Percentiles rank a stretch among this genome's conserved stretches.
phyloP scores from a whole-genome alignment of 2,113 vertebrate species.

The Chaetorhynchus papuensis region DNA sequence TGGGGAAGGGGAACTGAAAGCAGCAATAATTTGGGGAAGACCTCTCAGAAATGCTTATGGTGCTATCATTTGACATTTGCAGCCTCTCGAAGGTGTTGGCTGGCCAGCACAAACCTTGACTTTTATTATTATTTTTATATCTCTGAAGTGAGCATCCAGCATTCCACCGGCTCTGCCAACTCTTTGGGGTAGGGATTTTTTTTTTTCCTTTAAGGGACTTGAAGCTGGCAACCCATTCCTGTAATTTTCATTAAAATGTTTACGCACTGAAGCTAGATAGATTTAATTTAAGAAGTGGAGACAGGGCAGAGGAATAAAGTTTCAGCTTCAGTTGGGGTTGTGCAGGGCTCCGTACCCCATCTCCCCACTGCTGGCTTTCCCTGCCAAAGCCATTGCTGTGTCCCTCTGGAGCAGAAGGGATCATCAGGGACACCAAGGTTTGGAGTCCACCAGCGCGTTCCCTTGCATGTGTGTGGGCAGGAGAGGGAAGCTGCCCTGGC shows the following conservation, averaged over 20 bases:
- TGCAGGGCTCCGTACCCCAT: fast-evolving
- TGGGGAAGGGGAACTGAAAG: not conserved
- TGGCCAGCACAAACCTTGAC: conserved; percentile 28
- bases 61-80: not conserved
- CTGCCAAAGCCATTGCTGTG: not conserved
- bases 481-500: not conserved
- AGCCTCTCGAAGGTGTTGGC: conserved; percentile 52
- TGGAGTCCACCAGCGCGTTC: not conserved
- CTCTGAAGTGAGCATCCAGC: not conserved
- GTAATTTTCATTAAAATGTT: not conserved
- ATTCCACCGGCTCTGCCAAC: not conserved
- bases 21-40: not conserved
- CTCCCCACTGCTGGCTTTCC: not conserved
- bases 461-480: not conserved
- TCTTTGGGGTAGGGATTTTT: not conserved
- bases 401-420: not conserved
- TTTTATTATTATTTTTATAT: conserved; percentile 48
- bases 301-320: not conserved
- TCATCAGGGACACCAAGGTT: not conserved
- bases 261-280: not conserved
- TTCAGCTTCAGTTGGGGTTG: not conserved
- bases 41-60: not conserved
- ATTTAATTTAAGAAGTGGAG: not conserved
- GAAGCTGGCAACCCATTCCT: not conserved
- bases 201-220: not conserved